Evolutionary conservation across 2,797 vertebrate genomes (phyloP), one percentile per base, ranked within the genome.

Genomic region (Urophycis tenuis): DNA sequence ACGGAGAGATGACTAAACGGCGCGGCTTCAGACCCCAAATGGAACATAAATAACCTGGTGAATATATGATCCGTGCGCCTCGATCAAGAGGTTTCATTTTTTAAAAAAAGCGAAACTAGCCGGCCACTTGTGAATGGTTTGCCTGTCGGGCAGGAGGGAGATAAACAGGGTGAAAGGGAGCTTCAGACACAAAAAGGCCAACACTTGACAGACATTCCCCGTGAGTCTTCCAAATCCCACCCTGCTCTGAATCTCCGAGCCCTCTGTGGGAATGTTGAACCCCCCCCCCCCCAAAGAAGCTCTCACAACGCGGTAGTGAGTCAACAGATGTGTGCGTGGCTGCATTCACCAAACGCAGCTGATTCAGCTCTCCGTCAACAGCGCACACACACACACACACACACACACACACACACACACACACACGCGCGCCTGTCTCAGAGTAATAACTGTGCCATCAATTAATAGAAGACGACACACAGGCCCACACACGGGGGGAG

Each of bases 401-500:
- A 71, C 30, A 32, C 25, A 17, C 69, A 71, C 69, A 32, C n/a
- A 11, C 29, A 15, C 30, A 71, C 30, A 32, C 25, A 17, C 69
- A 71, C 69, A 32, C n/a, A 11, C 35, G 10, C 49, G 15, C 49
- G 19, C 14, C 67, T 32, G 67, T 70, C 67, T 15, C 25, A 0
- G 67, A 70, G 67, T 71, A 64, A 72, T 53, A 73, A 72, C 41
- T 72, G 30, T 74, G 53, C 53, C 53, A 60, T 60, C 53, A 60
- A 60, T 22, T 76, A 80, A 81, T 69, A 15, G 33, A 80, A 81
- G 79, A 15, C 25, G 25, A 84, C 74, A 76, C 75, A n/a, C 39
- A 41, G 60, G 53, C 81, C 9, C 0, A 3, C 74, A 69, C 67
- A 83, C 80, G 83, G 85, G 85, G 79, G 60, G 6, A 70, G 67